Base-by-base conservation (phyloP, 2,113 vertebrate species). In the Cyanistes caeruleus region DNA sequence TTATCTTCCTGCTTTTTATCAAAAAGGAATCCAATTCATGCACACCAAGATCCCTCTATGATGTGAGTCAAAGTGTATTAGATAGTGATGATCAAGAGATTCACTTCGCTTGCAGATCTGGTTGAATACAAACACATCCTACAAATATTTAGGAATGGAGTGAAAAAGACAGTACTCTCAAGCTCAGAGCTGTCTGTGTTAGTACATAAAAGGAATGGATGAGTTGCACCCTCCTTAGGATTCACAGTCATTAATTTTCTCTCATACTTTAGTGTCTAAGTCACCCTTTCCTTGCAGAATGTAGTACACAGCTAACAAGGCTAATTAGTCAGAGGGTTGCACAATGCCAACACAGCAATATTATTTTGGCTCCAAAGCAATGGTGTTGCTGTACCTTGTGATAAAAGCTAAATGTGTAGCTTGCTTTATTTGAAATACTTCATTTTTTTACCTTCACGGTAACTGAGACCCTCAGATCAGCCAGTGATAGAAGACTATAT, bases 181-280 rank as follows among this genome's bases (percentile, higher is more conserved):
- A 70, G 60, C 64, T 46, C 62, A 92, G 43, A 72, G 30, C 65
- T 72, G 24, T 25, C 48, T 30, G 25, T 56, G 37, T 80, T 22
- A 59, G 21, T 62, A 77, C 18, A 11, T 48, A 65, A 52, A n/a
- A 56, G 41, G 22, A 63, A 76, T 2, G 12, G 68, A 88, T 64
- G 79, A 93, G 53, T 37, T 46, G 11, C 46, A 86, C 37, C 13
- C 25, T 80, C 37, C 46, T 88, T 68, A 67, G 74, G 28, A 93
- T 78, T 39, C 33, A 89, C 8, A 82, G 56, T 63, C 84, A 92
- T 89, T 91, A 69, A 84, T 95, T 85, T 85, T 75, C 70, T 78
- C 52, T 67, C 35, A 39, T 33, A 31, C 30, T 82, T 74, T 7
- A 72, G 23, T 67, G 56, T 43, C 62, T 79, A 70, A 51, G 52